These are phyloP conservation scores for Euphysa ruthae DNA, from an alignment of 30 jellyfish, hydroid and myxozoan species.

Conservation along the genomic window DNA sequence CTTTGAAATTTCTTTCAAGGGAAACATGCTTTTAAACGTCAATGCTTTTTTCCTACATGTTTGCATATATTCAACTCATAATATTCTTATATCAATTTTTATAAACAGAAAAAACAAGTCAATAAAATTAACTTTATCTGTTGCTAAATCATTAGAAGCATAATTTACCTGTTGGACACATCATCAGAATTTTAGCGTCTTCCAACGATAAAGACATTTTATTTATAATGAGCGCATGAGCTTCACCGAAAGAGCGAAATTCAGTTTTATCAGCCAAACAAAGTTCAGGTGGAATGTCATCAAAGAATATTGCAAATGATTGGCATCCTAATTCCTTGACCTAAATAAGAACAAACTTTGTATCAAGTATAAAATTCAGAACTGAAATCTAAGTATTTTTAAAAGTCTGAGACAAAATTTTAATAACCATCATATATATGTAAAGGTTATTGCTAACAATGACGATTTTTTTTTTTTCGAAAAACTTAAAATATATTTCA, in stretches of 20 bases:
- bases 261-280: slow-evolving; percentile 70
- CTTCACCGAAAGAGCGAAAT: slow-evolving; percentile 90
- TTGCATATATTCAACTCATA: too few relatives aligned
- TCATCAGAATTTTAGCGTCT: slow-evolving; percentile 8
- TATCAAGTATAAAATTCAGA: too few relatives aligned
- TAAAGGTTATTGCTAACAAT: too few relatives aligned
- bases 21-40: background rate
- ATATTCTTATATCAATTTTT: too few relatives aligned
- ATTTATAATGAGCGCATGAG: slow-evolving; percentile 72
- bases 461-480: too few relatives aligned
- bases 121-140: background rate
- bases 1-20: background rate
- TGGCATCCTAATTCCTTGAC: slow-evolving; percentile 20
- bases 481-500: too few relatives aligned
- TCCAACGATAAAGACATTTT: slow-evolving; percentile 48
- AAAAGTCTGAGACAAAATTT: too few relatives aligned
- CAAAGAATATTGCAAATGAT: slow-evolving; percentile 39
- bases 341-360: background rate
- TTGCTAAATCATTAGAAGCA: background rate
- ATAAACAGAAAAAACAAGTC: background rate
- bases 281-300: slow-evolving; percentile 50
- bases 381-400: too few relatives aligned
- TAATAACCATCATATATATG: too few relatives aligned
- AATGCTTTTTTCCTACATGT: background rate
- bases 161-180: slow-evolving; percentile 94